Evolutionary conservation across 2,797 vertebrate genomes (phyloP), one percentile per base, ranked within the genome.

Genomic region (Jordanella pulchra): DNA sequence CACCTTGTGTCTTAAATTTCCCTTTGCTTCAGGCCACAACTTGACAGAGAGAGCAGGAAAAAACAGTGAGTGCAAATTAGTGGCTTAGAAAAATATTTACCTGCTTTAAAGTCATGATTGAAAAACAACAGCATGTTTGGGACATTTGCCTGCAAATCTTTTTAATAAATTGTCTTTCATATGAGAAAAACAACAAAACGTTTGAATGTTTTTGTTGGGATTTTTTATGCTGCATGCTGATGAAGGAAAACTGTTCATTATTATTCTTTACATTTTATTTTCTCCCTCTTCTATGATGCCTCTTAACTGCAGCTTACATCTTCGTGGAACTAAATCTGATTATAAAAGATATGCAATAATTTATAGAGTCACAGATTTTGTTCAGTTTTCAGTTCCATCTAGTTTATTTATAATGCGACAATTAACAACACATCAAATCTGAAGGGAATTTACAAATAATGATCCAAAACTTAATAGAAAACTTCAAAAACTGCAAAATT

Each of bases 1-100:
- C 72, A 71, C 73, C 55, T 73, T 50, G 27, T 79, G 80, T 83
- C 67, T 7, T 72, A 45, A 83, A 81, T 84, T 90, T 87, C 83
- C 81, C 82, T 69, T 79, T 0, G 72, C 88, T 84, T 50, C 27
- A 32, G 85, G 87, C 76, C 73, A 69, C 14, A 60, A 73, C 58
- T 56, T 45, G 71, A 50, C 3, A 75, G 32, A 60, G 13, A 69
- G 76, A 66, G 30, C 25, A 67, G 71, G 67, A 44, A 60, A 35
- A 42, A 23, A 21, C 7, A 54, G 25, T 25, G 21, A 72, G 48
- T 25, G 67, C 7, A 56, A 67, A 72, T 71, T 72, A 80, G 71
- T 58, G 67, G 56, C 55, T 66, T 27, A 54, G 7, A 25, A 50
- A 75, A 67, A 77, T 44, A 45, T 77, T n/a, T 15, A 44, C 18